Base-by-base conservation (phyloP, 2,113 vertebrate species). In the Silurus glanis region DNA sequence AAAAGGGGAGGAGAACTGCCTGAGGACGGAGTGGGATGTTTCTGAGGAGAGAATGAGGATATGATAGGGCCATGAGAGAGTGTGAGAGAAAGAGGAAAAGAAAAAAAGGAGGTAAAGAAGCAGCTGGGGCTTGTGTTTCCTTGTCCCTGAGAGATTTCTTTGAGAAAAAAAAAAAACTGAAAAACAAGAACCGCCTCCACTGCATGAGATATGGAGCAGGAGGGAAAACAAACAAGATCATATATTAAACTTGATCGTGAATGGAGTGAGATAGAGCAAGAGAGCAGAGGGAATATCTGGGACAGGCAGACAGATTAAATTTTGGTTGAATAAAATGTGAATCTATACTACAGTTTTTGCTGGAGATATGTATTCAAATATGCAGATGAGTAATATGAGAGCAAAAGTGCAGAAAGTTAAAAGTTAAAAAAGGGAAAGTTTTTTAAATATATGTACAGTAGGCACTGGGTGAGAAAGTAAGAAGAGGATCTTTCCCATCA, bases 401-500 rank as follows among this genome's bases (percentile, higher is more conserved):
- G 56, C 56, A 62, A 74, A 82, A 86, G 25, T 16, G 25, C 69
- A 64, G 75, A 53, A 45, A 25, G 37, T 83, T 14, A 84, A 74
- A 84, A 64, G 66, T 49, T n/a, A 81, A 62, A 66, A 23, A 45
- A 28, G 37, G 6, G 19, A 84, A 84, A 80, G 74, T 83, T 62
- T 84, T 71, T 25, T 49, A 58, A 78, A 13, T n/a, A n/a, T 9
- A 49, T 25, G 56, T 76, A 82, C 69, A 80, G 84, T 88, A 55
- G 82, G 72, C 78, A 84, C 83, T 86, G 85, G 90, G 91, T 89
- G 87, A 86, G 85, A 88, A 90, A 71, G 59, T 45, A 55, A 86
- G 86, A 83, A 37, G 86, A 88, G 86, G 83, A 89, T 83, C 85
- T 89, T 82, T 59, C 83, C 80, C 85, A 91, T 88, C 88, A 90